These are phyloP conservation scores for Scarus forsteni DNA, from an alignment of 2,797 vertebrate species.

Conservation along the genomic window DNA sequence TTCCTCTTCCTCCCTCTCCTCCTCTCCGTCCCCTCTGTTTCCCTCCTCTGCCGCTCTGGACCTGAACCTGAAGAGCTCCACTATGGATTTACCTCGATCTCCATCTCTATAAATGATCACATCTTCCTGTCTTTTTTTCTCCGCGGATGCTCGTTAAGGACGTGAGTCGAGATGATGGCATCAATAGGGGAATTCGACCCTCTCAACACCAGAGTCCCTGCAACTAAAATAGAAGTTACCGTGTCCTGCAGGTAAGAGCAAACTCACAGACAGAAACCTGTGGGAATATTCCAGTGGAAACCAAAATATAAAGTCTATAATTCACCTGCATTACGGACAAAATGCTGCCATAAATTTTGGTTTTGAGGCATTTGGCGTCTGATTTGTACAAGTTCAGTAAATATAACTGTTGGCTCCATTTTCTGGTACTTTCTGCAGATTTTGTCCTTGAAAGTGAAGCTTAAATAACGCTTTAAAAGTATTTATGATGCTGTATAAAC, in stretches of 20 bases:
- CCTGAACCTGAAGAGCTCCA: slow-evolving; percentile 21
- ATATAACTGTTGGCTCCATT: no score
- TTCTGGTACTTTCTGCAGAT: no score
- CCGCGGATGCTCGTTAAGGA: slow-evolving; percentile 48
- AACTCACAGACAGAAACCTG: background rate
- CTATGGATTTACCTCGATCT: slow-evolving; percentile 70
- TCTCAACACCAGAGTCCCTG: slow-evolving; percentile 89
- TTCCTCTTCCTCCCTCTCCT: background rate
- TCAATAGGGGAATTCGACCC: slow-evolving; percentile 91
- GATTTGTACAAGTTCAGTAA: background rate
- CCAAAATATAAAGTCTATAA: background rate
- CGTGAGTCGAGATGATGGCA: slow-evolving; percentile 86
- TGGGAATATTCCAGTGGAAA: background rate
- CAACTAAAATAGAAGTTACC: slow-evolving; percentile 95
- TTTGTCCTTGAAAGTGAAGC: no score
- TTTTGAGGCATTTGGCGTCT: background rate
- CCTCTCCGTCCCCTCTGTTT: background rate
- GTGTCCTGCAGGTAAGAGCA: slow-evolving; percentile 92
- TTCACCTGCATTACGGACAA: background rate
- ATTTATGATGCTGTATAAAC: no score
- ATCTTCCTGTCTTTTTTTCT: slow-evolving; percentile 13
- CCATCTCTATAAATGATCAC: slow-evolving; percentile 52
- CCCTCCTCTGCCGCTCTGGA: slow-evolving; percentile 24
- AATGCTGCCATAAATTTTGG: background rate
- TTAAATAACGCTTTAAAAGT: no score